Conservation (phyloP, 2,113 vertebrate species). For the Pygoscelis adeliae region DNA sequence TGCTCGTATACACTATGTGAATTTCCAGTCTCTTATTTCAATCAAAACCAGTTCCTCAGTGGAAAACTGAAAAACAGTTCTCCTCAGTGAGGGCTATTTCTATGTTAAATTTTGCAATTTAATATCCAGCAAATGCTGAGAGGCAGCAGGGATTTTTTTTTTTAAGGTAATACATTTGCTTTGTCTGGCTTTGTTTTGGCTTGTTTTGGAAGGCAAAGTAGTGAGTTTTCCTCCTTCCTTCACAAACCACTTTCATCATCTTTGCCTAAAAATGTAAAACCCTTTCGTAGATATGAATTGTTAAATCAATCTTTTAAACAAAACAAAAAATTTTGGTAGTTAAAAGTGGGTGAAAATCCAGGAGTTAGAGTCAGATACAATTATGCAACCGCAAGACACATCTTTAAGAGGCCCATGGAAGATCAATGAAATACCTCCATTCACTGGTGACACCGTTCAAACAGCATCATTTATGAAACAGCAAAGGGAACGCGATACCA, state of each 20-base stretch:
- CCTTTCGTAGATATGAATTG: neutral
- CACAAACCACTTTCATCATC: neutral
- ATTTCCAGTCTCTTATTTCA: constrained; percentile 28
- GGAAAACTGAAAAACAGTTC: neutral
- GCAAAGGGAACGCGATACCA: neutral
- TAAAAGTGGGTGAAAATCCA: neutral
- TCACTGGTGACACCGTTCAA: neutral
- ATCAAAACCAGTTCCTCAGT: neutral
- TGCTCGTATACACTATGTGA: neutral
- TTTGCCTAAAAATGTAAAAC: neutral
- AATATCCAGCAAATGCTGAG: neutral
- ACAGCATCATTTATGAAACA: neutral
- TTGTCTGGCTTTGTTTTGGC: neutral
- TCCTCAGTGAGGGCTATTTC: neutral
- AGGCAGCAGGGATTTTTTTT: neutral
- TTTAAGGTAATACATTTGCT: neutral
- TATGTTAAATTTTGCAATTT: neutral
- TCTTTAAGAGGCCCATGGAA: neutral
- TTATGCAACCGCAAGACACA: neutral
- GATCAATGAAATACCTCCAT: neutral
- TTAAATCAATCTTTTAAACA: neutral
- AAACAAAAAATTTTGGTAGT: neutral
- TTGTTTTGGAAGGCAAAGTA: neutral
- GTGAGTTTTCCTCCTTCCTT: neutral
- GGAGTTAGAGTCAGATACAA: neutral